These are phyloP conservation scores for Lophochroa leadbeateri DNA, from an alignment of 2,113 vertebrate species.

Conservation along the genomic window DNA sequence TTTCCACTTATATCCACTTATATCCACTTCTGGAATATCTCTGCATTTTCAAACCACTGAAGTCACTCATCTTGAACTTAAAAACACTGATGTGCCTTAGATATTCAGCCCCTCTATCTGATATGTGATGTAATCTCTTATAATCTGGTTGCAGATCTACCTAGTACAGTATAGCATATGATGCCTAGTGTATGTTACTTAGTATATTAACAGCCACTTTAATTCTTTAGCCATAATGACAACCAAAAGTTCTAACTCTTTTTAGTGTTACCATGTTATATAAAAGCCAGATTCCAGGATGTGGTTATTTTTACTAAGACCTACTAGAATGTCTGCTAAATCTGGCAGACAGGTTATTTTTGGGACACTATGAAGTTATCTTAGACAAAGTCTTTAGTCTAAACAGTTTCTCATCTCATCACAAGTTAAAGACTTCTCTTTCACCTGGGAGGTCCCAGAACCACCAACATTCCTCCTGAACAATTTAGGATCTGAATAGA, in stretches of 20 bases:
- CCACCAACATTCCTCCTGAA: constrained; percentile 7
- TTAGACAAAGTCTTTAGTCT: constrained; percentile 23
- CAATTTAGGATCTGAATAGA: constrained; percentile 27
- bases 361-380: neutral
- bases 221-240: neutral
- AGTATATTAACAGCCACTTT: neutral
- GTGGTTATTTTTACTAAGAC: constrained; percentile 1
- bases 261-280: neutral
- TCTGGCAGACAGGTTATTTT: constrained; percentile 36
- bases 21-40: neutral
- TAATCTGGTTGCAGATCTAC: neutral
- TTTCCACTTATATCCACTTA: neutral
- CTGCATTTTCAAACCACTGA: neutral
- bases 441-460: constrained; percentile 13
- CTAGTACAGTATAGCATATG: neutral
- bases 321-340: constrained; percentile 20
- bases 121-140: neutral
- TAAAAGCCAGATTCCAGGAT: constrained; percentile 30
- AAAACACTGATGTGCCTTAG: neutral
- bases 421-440: constrained; percentile 21
- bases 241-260: neutral
- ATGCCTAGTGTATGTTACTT: neutral
- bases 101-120: neutral
- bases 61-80: neutral
- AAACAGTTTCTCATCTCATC: constrained; percentile 18